Conservation (phyloP, 2,888 invertebrate species). For the Leptogaster cylindrica region DNA sequence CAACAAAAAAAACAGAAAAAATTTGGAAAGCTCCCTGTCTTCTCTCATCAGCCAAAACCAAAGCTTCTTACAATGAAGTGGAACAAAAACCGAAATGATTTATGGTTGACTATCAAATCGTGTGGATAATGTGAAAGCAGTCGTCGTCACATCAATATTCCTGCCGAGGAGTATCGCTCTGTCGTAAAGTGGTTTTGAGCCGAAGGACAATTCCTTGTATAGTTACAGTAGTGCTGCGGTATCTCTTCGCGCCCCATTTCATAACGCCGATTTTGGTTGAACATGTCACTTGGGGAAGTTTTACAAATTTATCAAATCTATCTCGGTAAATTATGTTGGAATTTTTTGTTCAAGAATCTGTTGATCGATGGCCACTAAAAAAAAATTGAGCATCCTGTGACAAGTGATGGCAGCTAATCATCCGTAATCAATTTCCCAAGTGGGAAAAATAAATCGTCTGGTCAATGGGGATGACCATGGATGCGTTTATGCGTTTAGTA, state of each 20-base stretch:
- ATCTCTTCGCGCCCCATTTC: slow-evolving; percentile 40
- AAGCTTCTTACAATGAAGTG: slow-evolving; percentile 10
- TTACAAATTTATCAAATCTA: slow-evolving; percentile 42
- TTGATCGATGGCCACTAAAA: slow-evolving; percentile 29
- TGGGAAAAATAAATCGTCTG: slow-evolving; percentile 27
- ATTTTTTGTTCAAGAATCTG: slow-evolving; percentile 10
- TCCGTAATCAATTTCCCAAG: slow-evolving; percentile 32
- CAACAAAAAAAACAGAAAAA: no score
- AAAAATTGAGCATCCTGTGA: slow-evolving; percentile 12
- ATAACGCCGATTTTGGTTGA: slow-evolving; percentile 25
- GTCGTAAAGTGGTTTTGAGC: slow-evolving; percentile 13
- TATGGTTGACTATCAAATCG: slow-evolving; percentile 39
- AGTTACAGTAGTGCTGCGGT: slow-evolving; percentile 12
- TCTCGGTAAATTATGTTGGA: slow-evolving; percentile 10
- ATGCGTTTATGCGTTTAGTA: no score
- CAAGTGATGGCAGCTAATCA: slow-evolving; percentile 37
- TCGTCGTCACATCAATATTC: slow-evolving; percentile 42
- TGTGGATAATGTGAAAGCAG: slow-evolving; percentile 42
- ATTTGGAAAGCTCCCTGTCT: slow-evolving; percentile 28
- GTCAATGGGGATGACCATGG: slow-evolving; percentile 29
- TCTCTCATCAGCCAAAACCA: slow-evolving; percentile 38
- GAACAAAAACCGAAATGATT: slow-evolving; percentile 35
- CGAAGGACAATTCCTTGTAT: neutral
- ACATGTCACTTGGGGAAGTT: slow-evolving; percentile 32
- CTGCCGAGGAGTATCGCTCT: slow-evolving; percentile 3